Percentiles rank a stretch among this genome's conserved stretches.
Conservation (phyloP, 2,797 vertebrate genomes). For the Mergus octosetaceus region DNA sequence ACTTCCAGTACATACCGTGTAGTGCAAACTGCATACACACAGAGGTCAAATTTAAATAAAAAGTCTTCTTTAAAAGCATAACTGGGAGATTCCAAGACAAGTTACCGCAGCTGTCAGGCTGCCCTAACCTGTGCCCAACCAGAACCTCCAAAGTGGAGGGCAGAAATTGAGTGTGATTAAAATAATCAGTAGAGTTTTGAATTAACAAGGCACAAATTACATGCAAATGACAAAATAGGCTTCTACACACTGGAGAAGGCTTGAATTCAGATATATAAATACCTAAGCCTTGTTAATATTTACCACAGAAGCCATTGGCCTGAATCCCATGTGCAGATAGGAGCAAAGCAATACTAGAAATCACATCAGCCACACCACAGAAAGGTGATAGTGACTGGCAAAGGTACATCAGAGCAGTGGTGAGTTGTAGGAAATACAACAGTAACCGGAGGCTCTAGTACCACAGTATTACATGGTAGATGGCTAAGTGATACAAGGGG, state of each 20-base stretch:
- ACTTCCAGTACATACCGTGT: not conserved
- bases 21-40: not conserved
- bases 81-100: not conserved
- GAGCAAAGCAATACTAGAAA: not conserved
- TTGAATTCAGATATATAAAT: not conserved
- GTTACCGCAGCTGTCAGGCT: not conserved
- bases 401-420: not conserved
- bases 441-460: not conserved
- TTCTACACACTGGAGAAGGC: not conserved
- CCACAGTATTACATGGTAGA: fast-evolving
- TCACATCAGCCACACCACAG: fast-evolving
- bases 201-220: not conserved
- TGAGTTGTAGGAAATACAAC: fast-evolving
- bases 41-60: not conserved
- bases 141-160: not conserved
- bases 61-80: not conserved
- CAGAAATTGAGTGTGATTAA: not conserved
- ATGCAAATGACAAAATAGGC: not conserved
- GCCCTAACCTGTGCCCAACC: not conserved
- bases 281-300: not conserved
- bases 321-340: not conserved
- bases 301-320: not conserved
- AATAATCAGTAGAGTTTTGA: not conserved
- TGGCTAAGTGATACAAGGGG: not conserved
- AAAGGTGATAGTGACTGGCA: not conserved